Evolutionary conservation across 2,888 invertebrate species (phyloP).

Genomic region (Napeogenes inachia): DNA sequence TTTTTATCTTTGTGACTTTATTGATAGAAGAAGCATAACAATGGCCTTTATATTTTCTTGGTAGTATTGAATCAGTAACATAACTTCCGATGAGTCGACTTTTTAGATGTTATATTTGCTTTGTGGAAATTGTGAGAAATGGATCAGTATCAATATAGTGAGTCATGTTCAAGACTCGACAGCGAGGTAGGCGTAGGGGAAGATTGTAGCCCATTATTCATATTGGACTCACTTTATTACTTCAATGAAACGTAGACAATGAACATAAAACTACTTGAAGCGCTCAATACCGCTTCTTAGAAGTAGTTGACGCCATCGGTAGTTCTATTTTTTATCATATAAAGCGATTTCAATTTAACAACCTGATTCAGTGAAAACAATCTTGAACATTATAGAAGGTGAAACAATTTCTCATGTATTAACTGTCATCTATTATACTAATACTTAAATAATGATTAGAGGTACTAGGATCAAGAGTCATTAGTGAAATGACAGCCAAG

Average conservation of each 20-base stretch:
- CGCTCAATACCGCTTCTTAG: constrained; percentile 8
- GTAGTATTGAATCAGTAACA: constrained; percentile 25
- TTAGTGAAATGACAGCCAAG: constrained; percentile 16
- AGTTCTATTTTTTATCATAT: neutral
- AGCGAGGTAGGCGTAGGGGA: constrained; percentile 52
- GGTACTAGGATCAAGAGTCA: constrained; percentile 6
- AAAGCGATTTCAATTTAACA: neutral
- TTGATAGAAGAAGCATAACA: constrained; percentile 25
- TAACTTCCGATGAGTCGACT: constrained; percentile 23
- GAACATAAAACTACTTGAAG: constrained; percentile 27
- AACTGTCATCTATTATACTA: neutral
- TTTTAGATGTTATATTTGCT: constrained; percentile 27
- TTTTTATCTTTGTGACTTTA: constrained; percentile 21
- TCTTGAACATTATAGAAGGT: neutral
- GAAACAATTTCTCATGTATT: neutral
- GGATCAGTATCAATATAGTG: constrained; percentile 38
- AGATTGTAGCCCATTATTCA: constrained; percentile 65
- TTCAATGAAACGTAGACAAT: constrained; percentile 56
- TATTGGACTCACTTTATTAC: constrained; percentile 64
- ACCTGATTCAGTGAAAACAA: too few relatives aligned
- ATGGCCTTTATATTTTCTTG: constrained; percentile 21
- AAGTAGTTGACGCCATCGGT: neutral
- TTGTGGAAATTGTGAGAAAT: constrained; percentile 37
- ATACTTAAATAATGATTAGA: neutral
- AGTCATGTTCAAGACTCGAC: constrained; percentile 48